phyloP scores from a whole-genome alignment of 2,888 invertebrate species.

The Drosophila recens region DNA sequence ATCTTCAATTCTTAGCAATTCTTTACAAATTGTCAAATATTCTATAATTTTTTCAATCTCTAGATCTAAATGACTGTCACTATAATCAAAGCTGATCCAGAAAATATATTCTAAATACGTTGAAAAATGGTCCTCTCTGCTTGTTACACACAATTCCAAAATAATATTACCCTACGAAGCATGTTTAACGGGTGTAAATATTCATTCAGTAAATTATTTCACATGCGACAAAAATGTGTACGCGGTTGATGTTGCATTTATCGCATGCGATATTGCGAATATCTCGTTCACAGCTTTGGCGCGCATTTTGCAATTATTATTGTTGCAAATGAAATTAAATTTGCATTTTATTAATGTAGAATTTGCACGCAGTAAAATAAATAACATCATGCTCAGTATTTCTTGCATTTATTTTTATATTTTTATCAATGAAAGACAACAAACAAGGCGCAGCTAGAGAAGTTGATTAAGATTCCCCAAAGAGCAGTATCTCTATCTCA shows the following conservation, averaged over 20 bases:
- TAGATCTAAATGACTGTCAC: neutral
- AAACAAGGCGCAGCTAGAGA: conserved; percentile 22
- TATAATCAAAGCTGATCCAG: neutral
- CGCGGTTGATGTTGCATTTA: neutral
- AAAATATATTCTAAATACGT: neutral
- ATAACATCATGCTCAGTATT: conserved; percentile 29
- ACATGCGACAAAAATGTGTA: conserved; percentile 26
- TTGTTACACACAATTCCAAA: neutral
- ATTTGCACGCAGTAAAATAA: conserved; percentile 41
- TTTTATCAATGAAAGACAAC: conserved; percentile 62
- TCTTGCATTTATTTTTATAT: conserved; percentile 22
- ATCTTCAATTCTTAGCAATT: no score
- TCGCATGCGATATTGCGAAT: conserved; percentile 35
- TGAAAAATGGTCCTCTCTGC: no score
- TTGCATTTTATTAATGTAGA: conserved; percentile 52
- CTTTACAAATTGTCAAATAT: no score
- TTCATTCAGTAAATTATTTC: conserved; percentile 6
- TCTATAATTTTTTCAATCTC: no score
- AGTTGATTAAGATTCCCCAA: conserved; percentile 38
- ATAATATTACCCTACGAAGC: neutral
- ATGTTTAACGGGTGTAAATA: neutral
- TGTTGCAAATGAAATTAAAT: conserved; percentile 33
- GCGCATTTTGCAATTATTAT: conserved; percentile 24
- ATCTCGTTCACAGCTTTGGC: conserved; percentile 20
- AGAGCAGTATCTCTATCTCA: conserved; percentile 7